A percentile compares a stretch with the other conserved stretches of the same genome.
Conservation (phyloP, 2,797 vertebrate genomes). For the Gymnocypris eckloni region DNA sequence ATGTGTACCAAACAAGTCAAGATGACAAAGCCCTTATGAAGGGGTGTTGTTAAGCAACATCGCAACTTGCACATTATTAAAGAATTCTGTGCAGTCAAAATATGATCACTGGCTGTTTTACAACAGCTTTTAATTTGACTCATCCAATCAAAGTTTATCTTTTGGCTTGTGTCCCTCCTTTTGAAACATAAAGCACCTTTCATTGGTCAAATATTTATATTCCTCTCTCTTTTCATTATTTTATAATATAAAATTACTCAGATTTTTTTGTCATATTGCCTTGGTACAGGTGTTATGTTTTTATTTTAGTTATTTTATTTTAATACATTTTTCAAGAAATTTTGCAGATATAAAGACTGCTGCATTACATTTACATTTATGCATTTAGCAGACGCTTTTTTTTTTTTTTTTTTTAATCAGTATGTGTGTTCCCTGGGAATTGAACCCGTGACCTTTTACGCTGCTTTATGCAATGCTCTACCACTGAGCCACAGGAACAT, state of each 20-base stretch:
- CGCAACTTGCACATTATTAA: not conserved
- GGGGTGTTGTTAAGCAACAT: not conserved
- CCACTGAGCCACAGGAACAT: too few relatives aligned
- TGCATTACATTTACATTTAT: not conserved
- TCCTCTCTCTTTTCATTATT: not conserved
- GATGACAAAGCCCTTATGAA: slow-evolving; percentile 2
- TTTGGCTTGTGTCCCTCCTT: not conserved
- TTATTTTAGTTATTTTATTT: not conserved
- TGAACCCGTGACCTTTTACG: too few relatives aligned
- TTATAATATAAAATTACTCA: not conserved
- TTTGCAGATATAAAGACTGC: not conserved
- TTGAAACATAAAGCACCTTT: not conserved
- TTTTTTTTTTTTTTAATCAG: too few relatives aligned
- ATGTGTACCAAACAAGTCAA: not conserved
- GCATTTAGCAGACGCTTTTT: too few relatives aligned
- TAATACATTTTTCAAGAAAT: not conserved
- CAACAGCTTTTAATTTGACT: not conserved
- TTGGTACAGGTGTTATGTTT: too few relatives aligned
- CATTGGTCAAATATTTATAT: not conserved
- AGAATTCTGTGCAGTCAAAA: slow-evolving; percentile 1
- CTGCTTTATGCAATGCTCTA: too few relatives aligned
- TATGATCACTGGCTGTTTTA: not conserved
- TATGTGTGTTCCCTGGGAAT: too few relatives aligned
- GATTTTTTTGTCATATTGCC: not conserved
- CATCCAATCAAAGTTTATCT: not conserved